Percentiles rank a stretch among this genome's conserved stretches.
Conservation (phyloP, 2,888 invertebrate species). For the Romanomermis culicivorax region DNA sequence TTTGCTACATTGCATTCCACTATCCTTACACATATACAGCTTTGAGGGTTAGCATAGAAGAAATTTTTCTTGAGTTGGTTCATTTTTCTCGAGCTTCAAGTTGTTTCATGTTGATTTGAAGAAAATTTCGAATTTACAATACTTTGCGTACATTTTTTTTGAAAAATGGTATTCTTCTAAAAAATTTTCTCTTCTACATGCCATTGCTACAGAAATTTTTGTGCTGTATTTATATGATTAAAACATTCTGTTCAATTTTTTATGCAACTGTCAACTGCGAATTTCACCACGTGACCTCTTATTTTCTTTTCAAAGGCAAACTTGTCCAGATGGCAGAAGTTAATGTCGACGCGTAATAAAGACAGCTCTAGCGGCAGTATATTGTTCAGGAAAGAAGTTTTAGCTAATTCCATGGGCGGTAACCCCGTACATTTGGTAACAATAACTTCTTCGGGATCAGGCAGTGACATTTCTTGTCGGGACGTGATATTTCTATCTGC, state of each 20-base stretch:
- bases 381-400: neutral
- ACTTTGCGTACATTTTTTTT: too few relatives aligned
- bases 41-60: conserved; percentile 40
- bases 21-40: conserved; percentile 62
- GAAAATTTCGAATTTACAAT: too few relatives aligned
- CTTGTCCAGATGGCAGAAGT: neutral
- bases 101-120: too few relatives aligned
- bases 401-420: neutral
- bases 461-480: conserved; percentile 22
- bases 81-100: too few relatives aligned
- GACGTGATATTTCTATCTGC: conserved; percentile 45
- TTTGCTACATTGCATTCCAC: conserved; percentile 66
- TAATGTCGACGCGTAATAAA: neutral
- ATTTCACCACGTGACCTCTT: too few relatives aligned
- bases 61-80: too few relatives aligned
- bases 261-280: too few relatives aligned
- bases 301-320: conserved; percentile 10
- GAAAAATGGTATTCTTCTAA: too few relatives aligned
- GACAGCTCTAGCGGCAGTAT: neutral
- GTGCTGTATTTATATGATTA: too few relatives aligned
- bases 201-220: too few relatives aligned
- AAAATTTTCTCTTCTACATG: too few relatives aligned
- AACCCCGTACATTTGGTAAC: conserved; percentile 38
- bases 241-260: too few relatives aligned
- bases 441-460: conserved; percentile 37